Percentiles rank a stretch among this genome's conserved stretches.
Evolutionary conservation across 53 echinoderm and acorn worm species (phyloP).

Genomic region (Glandiceps talaboti): DNA sequence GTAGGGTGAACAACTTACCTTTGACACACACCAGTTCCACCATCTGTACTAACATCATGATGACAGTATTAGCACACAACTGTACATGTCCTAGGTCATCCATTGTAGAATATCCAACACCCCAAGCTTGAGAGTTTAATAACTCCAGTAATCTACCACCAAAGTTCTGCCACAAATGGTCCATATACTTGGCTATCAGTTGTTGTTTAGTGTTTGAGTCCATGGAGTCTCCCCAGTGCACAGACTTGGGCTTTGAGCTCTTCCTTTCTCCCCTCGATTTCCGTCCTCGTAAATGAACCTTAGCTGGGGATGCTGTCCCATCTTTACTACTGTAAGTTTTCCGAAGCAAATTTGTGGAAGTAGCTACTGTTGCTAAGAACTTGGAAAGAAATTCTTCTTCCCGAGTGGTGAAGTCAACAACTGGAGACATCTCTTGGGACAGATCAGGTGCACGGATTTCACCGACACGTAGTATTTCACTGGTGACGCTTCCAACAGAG

Average conservation of each 20-base stretch:
- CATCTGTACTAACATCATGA: conserved; percentile 42
- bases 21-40: conserved; percentile 55
- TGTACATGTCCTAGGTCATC: conserved; percentile 62
- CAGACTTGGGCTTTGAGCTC: conserved; percentile 68
- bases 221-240: conserved; percentile 89
- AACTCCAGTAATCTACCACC: conserved; percentile 41
- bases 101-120: background rate
- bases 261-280: background rate
- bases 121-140: conserved; percentile 12
- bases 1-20: conserved; percentile 63
- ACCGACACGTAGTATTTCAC: conserved; percentile 33
- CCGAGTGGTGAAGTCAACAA: conserved; percentile 52
- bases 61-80: conserved; percentile 38
- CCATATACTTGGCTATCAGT: conserved; percentile 60
- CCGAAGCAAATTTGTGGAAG: conserved; percentile 74
- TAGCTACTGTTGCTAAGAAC: conserved; percentile 63
- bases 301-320: background rate
- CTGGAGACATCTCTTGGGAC: conserved; percentile 57
- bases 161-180: conserved; percentile 70
- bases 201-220: conserved; percentile 52
- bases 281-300: background rate
- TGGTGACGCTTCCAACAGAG: conserved; percentile 21
- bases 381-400: conserved; percentile 92
- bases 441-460: conserved; percentile 51
- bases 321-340: background rate